Conservation (phyloP, 2,888 invertebrate species). For the Ophion costatus region DNA sequence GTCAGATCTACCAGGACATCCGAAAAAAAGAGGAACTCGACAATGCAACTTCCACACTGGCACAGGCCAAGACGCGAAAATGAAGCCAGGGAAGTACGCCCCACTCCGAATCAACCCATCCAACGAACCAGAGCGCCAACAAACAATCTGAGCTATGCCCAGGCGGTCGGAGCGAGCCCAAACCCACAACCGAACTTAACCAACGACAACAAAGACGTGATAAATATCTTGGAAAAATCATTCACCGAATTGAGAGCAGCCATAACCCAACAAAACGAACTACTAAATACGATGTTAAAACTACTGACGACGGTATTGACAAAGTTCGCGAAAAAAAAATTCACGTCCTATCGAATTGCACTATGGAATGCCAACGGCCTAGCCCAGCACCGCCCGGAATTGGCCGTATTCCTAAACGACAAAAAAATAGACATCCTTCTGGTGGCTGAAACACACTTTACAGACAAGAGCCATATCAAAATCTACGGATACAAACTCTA, state of each 20-base stretch:
- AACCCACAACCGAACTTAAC: too few species aligned
- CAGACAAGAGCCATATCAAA: conserved; percentile 38
- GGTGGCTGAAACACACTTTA: conserved; percentile 58
- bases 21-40: too few species aligned
- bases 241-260: neutral
- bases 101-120: too few species aligned
- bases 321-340: conserved; percentile 29
- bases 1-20: too few species aligned
- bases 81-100: too few species aligned
- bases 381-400: conserved; percentile 25
- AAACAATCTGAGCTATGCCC: neutral
- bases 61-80: too few species aligned
- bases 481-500: conserved; percentile 26
- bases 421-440: conserved; percentile 52
- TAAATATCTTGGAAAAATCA: neutral
- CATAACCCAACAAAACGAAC: conserved; percentile 33
- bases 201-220: neutral
- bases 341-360: conserved; percentile 35
- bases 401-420: conserved; percentile 30
- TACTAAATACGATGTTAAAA: conserved; percentile 6
- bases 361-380: conserved; percentile 64
- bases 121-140: neutral
- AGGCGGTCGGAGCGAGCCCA: neutral
- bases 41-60: too few species aligned
- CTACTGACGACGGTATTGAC: conserved; percentile 35